Percentiles rank a stretch among this genome's conserved stretches.
phyloP scores from a whole-genome alignment of 2,113 vertebrate species.

The Mus spicilegus region DNA sequence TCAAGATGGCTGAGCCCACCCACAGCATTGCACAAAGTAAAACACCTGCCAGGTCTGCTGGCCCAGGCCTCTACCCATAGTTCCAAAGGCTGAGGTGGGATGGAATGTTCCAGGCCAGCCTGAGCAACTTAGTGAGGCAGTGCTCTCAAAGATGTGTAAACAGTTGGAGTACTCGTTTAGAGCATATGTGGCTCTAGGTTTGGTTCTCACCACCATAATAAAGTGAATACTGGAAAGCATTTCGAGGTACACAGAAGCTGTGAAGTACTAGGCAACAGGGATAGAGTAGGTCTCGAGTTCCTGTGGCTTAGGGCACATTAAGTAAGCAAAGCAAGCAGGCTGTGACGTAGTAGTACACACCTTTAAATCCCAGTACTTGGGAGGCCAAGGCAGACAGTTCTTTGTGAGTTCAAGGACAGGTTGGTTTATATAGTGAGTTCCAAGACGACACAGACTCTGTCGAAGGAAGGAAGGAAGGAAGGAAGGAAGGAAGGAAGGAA shows the following conservation, averaged over 20 bases:
- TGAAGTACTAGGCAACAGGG: background rate
- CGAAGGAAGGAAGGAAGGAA: background rate
- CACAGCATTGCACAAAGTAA: background rate
- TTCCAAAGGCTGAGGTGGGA: background rate
- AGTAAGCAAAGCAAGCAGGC: background rate
- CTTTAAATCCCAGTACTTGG: background rate
- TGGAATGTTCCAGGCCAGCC: background rate
- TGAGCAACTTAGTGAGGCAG: background rate
- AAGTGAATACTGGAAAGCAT: background rate
- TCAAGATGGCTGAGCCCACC: too few relatives aligned
- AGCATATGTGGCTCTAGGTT: background rate
- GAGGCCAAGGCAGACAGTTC: background rate
- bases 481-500: background rate
- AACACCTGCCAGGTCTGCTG: background rate
- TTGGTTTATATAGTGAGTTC: background rate
- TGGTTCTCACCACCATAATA: background rate
- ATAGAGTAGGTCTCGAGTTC: background rate
- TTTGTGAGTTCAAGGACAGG: background rate
- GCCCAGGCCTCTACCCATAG: background rate
- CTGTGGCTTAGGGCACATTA: background rate
- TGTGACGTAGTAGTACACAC: background rate
- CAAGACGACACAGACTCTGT: background rate
- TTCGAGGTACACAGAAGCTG: background rate
- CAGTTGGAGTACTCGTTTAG: background rate
- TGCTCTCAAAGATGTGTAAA: background rate